Percentiles rank a stretch among this genome's conserved stretches.
Evolutionary conservation across 2,797 vertebrate genomes (phyloP).

Genomic region (Pangasius djambal): DNA sequence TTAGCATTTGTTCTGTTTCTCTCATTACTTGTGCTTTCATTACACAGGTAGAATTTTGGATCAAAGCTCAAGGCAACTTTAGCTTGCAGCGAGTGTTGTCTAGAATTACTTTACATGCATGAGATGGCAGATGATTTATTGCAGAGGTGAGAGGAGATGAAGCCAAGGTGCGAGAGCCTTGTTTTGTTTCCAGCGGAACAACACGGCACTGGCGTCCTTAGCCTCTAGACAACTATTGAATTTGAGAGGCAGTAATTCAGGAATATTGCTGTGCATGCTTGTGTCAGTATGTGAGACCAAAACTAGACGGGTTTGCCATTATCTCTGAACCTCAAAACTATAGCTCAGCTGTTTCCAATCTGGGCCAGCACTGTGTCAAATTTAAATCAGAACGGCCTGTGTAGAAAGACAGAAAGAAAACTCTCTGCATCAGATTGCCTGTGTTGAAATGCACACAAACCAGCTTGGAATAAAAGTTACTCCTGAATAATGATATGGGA

Average conservation of each 20-base stretch:
- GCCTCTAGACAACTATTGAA: conserved; percentile 52
- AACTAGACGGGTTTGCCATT: conserved; percentile 51
- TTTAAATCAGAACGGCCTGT: conserved; percentile 36
- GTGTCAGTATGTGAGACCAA: conserved; percentile 40
- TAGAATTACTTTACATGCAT: conserved; percentile 70
- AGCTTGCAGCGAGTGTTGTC: conserved; percentile 39
- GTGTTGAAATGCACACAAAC: background rate
- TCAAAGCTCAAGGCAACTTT: conserved; percentile 46
- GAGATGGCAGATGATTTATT: conserved; percentile 74
- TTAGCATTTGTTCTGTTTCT: conserved; percentile 17
- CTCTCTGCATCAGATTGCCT: background rate
- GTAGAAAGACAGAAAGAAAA: background rate
- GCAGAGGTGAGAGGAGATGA: conserved; percentile 58
- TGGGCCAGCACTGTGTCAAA: conserved; percentile 46
- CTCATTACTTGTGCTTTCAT: conserved; percentile 11
- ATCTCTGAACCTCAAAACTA: conserved; percentile 47
- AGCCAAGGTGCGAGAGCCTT: conserved; percentile 67
- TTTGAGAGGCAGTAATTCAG: conserved; percentile 55
- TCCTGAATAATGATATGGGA: background rate
- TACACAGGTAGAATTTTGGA: conserved; percentile 38
- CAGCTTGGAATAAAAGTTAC: background rate
- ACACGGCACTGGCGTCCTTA: conserved; percentile 42
- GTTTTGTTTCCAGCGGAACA: conserved; percentile 51
- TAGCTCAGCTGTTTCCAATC: conserved; percentile 40
- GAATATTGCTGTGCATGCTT: conserved; percentile 59